Percentiles rank a stretch among this genome's conserved stretches.
phyloP scores from a whole-genome alignment of 2,797 vertebrate species.

The Harpagifer antarcticus region DNA sequence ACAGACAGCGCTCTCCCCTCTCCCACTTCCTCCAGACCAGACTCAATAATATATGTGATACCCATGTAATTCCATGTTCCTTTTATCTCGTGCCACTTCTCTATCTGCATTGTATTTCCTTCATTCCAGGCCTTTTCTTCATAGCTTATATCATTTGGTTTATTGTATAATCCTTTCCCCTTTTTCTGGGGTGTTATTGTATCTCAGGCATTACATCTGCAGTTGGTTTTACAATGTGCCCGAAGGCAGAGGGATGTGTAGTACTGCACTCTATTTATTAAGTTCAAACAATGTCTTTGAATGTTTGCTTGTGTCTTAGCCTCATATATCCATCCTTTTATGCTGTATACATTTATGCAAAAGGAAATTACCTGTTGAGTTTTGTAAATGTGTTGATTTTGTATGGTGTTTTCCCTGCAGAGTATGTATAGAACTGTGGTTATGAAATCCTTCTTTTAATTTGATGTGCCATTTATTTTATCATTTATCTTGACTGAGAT shows the following conservation, averaged over 20 bases:
- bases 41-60: slow-evolving; percentile 76
- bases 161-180: slow-evolving; percentile 49
- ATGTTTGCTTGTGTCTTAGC: slow-evolving; percentile 9
- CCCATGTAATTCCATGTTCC: slow-evolving; percentile 49
- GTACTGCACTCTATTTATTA: slow-evolving; percentile 24
- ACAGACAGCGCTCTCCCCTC: slow-evolving; percentile 7
- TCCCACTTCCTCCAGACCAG: slow-evolving; percentile 48
- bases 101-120: slow-evolving; percentile 27
- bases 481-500: not conserved
- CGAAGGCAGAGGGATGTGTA: slow-evolving; percentile 42
- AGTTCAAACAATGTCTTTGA: slow-evolving; percentile 34
- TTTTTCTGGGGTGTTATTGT: slow-evolving; percentile 39
- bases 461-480: slow-evolving; percentile 7
- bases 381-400: slow-evolving; percentile 8
- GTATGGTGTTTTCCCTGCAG: not conserved
- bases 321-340: not conserved
- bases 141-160: slow-evolving; percentile 53
- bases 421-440: not conserved
- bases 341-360: not conserved
- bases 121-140: slow-evolving; percentile 32
- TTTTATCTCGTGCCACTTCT: slow-evolving; percentile 27
- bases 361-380: not conserved
- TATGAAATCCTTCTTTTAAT: slow-evolving; percentile 5
- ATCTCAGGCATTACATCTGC: slow-evolving; percentile 62
- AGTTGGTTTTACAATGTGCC: slow-evolving; percentile 61